Evolutionary conservation across 2,797 vertebrate genomes (phyloP).

Genomic region (Benthosema pterotum): DNA sequence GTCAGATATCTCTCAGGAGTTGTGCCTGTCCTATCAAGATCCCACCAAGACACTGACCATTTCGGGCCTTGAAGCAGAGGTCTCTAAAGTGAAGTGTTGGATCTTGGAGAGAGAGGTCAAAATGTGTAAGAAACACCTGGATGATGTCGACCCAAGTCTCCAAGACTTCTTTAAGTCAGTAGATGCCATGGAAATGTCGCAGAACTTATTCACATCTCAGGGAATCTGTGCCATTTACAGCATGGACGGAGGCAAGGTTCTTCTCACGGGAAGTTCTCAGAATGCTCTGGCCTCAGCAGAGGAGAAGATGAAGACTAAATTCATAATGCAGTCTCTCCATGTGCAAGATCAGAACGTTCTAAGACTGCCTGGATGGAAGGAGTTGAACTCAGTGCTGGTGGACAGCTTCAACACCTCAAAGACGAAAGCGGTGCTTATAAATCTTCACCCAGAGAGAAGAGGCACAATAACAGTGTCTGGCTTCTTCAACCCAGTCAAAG

Average conservation of each 20-base stretch:
- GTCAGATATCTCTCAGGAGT: constrained; percentile 53
- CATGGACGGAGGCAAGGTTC: constrained; percentile 54
- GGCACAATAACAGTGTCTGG: constrained; percentile 75
- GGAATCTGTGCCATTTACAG: constrained; percentile 77
- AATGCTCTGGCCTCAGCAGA: constrained; percentile 73
- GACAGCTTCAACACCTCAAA: constrained; percentile 59
- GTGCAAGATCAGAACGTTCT: constrained; percentile 72
- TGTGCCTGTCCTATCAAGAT: constrained; percentile 70
- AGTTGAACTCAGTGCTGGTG: constrained; percentile 48
- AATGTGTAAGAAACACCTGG: constrained; percentile 61
- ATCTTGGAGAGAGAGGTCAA: constrained; percentile 69
- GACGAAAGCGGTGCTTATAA: constrained; percentile 57
- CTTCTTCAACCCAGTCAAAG: constrained; percentile 68
- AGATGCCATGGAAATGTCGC: constrained; percentile 71
- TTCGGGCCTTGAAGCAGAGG: constrained; percentile 74
- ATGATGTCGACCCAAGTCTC: constrained; percentile 51
- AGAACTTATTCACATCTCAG: constrained; percentile 75
- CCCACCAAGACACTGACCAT: constrained; percentile 63
- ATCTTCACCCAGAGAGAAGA: constrained; percentile 18
- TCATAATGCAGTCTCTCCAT: constrained; percentile 56
- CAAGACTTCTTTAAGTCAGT: constrained; percentile 74
- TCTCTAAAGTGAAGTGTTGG: constrained; percentile 75
- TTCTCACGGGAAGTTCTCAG: constrained; percentile 68
- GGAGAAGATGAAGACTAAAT: constrained; percentile 58
- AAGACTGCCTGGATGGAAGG: constrained; percentile 70